These are phyloP conservation scores for Sipha flava DNA, from an alignment of 1,140 invertebrate genomes.

Conservation along the genomic window DNA sequence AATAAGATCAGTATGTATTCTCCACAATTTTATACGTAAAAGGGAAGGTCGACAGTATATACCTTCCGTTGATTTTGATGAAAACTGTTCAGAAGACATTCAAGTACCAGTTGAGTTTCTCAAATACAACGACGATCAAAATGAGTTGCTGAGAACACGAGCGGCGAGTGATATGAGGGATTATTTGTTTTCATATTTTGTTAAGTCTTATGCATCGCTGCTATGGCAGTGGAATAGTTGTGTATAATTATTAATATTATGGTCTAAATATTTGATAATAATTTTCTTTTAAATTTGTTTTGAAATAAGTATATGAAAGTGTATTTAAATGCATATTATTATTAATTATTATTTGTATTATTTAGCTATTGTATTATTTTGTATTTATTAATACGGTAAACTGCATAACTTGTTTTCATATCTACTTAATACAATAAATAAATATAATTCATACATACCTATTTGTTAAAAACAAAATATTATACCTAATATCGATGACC, in stretches of 20 bases:
- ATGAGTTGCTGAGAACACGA: not conserved
- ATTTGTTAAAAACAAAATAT: no score
- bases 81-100: not conserved
- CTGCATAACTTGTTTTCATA: no score
- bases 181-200: not conserved
- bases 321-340: no score
- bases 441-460: no score
- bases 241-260: not conserved
- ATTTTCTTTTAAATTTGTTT: no score
- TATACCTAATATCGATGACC: no score
- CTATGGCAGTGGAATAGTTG: not conserved
- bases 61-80: constrained; percentile 34
- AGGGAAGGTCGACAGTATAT: constrained; percentile 35
- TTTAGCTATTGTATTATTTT: no score
- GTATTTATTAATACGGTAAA: no score
- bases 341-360: no score
- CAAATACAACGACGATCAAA: not conserved
- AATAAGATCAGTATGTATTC: constrained; percentile 34
- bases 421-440: no score
- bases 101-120: not conserved
- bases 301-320: no score
- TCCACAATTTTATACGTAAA: constrained; percentile 33
- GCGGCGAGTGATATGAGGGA: not conserved
- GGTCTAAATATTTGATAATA: not conserved
- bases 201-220: not conserved